Base-by-base conservation (phyloP, 2,113 vertebrate species). In the Euleptes europaea region DNA sequence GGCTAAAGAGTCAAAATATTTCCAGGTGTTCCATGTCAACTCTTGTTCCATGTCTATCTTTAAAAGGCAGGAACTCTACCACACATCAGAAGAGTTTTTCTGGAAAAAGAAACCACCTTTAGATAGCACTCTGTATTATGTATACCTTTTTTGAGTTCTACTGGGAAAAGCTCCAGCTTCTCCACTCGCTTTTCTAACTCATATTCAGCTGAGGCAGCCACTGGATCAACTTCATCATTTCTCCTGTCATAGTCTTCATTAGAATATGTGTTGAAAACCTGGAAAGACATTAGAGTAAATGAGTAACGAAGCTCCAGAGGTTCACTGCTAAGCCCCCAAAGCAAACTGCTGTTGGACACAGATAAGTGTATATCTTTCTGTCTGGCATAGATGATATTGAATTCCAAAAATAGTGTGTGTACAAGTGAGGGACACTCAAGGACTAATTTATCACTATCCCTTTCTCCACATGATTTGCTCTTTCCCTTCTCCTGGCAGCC, bases 101-200 rank as follows among this genome's bases (percentile, higher is more conserved):
- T 70, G 67, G 49, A 26, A 40, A 84, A 86, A 63, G 35, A 57
- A 28, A 13, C 40, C 11, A 63, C 60, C 44, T 51, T 35, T 28
- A 77, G 63, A 63, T 13, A 57, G 74, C 38, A 49, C 4, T 51
- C 19, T 47, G 38, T 31, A 83, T 47, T 88, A 9, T 35, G 0
- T 12, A 13, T 93, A 99, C 99, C 98, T 98, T 99, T 99, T 94
- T 99, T 98, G 80, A 99, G 94, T 65, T 99, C 98, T 86, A 98
- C 98, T 28, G 98, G 98, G 96, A 99, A 99, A 88, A 99, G 97
- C 86, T 99, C 98, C 95, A 99, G 95, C 90, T 99, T 99, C 92
- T 99, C 99, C 93, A 99, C 98, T 86, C 99, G 97, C 88, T 99
- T 99, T 94, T 99, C 99, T 12, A 99, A 96, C 92, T 99, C 99